phyloP scores from a whole-genome alignment of 2,888 invertebrate species.

The Alsophila aescularia region DNA sequence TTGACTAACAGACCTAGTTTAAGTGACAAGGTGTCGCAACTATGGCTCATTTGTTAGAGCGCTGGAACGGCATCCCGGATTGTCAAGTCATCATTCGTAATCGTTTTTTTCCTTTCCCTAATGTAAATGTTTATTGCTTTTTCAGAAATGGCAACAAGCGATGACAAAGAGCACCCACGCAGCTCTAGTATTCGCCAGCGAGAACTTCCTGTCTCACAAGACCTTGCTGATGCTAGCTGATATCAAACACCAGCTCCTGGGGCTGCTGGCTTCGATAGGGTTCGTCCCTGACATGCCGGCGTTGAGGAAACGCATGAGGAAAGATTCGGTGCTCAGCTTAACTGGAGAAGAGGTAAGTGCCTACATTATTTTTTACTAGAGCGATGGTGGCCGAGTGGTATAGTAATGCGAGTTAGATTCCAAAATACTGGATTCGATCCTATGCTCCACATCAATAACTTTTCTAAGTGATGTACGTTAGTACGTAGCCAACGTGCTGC shows the following conservation, averaged over 20 bases:
- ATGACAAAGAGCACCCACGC: slow-evolving; percentile 87
- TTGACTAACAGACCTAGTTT: too few relatives aligned
- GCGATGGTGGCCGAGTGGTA: too few relatives aligned
- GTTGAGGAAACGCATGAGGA: slow-evolving; percentile 76
- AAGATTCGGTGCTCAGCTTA: slow-evolving; percentile 87
- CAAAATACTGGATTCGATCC: too few relatives aligned
- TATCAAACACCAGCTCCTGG: slow-evolving; percentile 92
- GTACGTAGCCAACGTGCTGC: too few relatives aligned
- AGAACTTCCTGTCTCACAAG: slow-evolving; percentile 92
- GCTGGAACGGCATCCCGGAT: too few relatives aligned
- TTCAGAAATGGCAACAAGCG: slow-evolving; percentile 91
- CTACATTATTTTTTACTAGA: not conserved
- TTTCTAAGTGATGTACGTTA: too few relatives aligned
- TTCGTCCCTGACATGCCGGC: slow-evolving; percentile 89
- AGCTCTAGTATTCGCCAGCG: slow-evolving; percentile 91
- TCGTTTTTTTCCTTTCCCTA: too few relatives aligned
- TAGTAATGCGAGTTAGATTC: too few relatives aligned
- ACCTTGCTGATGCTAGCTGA: slow-evolving; percentile 94
- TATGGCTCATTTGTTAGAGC: too few relatives aligned
- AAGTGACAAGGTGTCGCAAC: too few relatives aligned
- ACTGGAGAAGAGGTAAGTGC: slow-evolving; percentile 85
- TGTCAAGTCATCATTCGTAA: too few relatives aligned
- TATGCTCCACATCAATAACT: too few relatives aligned
- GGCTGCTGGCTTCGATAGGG: slow-evolving; percentile 90
- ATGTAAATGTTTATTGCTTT: slow-evolving; percentile 15